A percentile compares a stretch with the other conserved stretches of the same genome.
Conservation (phyloP, 2,113 vertebrate genomes). For the Chaetops frenatus region DNA sequence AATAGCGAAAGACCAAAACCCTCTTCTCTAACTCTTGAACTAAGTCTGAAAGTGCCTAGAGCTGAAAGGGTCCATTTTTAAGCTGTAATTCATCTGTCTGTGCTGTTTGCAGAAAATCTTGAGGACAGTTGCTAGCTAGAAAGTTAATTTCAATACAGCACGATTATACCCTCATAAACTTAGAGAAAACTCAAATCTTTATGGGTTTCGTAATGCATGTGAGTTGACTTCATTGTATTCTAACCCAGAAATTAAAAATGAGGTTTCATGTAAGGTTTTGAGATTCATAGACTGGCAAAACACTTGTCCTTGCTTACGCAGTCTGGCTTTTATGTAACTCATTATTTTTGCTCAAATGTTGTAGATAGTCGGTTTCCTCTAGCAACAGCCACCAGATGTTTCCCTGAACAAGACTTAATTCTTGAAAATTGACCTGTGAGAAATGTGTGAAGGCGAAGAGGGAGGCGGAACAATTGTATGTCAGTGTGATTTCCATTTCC, state of each 20-base stretch:
- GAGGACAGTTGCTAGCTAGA: background rate
- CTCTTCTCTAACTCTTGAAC: background rate
- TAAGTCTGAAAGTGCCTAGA: background rate
- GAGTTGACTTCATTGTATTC: background rate
- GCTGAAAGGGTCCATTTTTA: background rate
- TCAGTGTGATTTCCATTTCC: background rate
- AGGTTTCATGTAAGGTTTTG: background rate
- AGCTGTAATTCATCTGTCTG: background rate
- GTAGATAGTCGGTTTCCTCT: constrained; percentile 34
- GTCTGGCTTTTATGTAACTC: constrained; percentile 40
- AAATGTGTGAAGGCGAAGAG: constrained; percentile 43
- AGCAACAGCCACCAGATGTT: constrained; percentile 58
- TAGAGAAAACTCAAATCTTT: background rate
- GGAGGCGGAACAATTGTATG: constrained; percentile 25
- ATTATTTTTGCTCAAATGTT: constrained; percentile 10
- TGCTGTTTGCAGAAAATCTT: background rate
- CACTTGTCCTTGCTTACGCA: background rate
- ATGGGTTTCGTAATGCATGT: rapidly evolving
- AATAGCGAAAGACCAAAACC: background rate
- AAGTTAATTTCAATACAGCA: background rate
- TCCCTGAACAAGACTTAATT: constrained; percentile 47
- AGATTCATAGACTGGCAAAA: background rate
- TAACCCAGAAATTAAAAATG: background rate
- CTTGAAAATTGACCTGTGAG: constrained; percentile 45
- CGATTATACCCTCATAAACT: background rate